Conservation (phyloP, 1,140 invertebrate genomes). For the Battus philenor region DNA sequence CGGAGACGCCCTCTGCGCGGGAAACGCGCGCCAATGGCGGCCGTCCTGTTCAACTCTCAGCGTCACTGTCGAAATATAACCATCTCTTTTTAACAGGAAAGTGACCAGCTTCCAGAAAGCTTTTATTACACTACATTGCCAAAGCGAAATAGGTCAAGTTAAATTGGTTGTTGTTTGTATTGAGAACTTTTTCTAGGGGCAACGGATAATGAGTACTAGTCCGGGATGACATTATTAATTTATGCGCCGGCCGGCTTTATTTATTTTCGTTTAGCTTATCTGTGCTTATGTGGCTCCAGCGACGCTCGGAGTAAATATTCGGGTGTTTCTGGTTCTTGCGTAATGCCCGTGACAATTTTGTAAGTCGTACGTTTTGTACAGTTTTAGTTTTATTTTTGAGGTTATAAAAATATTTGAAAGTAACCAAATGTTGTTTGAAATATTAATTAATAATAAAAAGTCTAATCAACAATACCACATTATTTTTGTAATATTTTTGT, state of each 20-base stretch:
- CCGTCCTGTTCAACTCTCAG: conserved; percentile 13
- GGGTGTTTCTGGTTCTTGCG: too few relatives aligned
- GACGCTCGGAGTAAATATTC: conserved; percentile 2
- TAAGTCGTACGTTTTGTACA: too few relatives aligned
- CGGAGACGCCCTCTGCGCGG: conserved; percentile 54
- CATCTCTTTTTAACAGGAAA: conserved; percentile 13
- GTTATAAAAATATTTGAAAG: too few relatives aligned
- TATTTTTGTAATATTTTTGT: too few relatives aligned
- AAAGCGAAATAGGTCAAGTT: conserved; percentile 1
- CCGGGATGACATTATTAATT: conserved; percentile 47
- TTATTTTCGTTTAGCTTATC: conserved; percentile 28
- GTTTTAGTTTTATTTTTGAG: too few relatives aligned
- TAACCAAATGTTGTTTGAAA: too few relatives aligned
- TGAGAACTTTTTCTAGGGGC: conserved; percentile 8
- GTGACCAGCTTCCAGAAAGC: conserved; percentile 4
- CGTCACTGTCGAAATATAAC: conserved; percentile 1
- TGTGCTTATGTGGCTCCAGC: conserved; percentile 20
- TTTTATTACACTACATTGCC: background rate
- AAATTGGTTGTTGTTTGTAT: conserved; percentile 10
- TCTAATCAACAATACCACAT: too few relatives aligned
- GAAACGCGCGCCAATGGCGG: conserved; percentile 42
- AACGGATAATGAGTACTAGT: conserved; percentile 24
- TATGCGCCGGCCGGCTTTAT: conserved; percentile 35
- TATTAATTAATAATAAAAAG: too few relatives aligned
- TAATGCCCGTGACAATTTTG: too few relatives aligned